Conservation (phyloP, 2,113 vertebrate species). For the Bolborhynchus lineola region DNA sequence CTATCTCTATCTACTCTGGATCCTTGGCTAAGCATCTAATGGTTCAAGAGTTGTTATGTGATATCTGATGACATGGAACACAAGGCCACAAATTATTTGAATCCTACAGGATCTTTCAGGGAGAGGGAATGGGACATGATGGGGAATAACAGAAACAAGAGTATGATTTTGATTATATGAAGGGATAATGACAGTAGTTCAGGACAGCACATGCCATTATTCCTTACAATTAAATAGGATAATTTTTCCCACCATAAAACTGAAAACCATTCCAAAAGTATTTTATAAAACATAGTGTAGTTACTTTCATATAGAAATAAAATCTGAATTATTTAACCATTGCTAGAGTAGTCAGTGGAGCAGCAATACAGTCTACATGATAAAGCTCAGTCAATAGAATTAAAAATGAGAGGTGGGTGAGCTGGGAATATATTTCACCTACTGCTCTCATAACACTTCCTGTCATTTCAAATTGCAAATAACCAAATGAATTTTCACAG, state of each 20-base stretch:
- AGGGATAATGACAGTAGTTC: not conserved
- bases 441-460: constrained; percentile 14
- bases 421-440: constrained; percentile 33
- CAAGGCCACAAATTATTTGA: not conserved
- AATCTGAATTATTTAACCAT: not conserved
- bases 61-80: not conserved
- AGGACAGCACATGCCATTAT: not conserved
- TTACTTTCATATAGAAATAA: not conserved
- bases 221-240: not conserved
- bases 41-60: not conserved
- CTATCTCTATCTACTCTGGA: not conserved
- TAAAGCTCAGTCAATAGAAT: not conserved
- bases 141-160: not conserved
- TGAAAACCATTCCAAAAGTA: not conserved
- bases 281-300: not conserved
- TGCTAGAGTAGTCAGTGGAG: not conserved
- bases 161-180: not conserved
- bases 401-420: not conserved
- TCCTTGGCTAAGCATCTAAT: not conserved
- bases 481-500: constrained; percentile 69
- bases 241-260: not conserved
- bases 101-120: not conserved
- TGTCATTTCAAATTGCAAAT: constrained; percentile 58
- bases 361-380: not conserved
- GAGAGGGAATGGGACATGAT: rapidly evolving